These are phyloP conservation scores for cat (Felis catus) DNA, from an alignment of 2,113 vertebrate species.

Conservation along the genomic window DNA sequence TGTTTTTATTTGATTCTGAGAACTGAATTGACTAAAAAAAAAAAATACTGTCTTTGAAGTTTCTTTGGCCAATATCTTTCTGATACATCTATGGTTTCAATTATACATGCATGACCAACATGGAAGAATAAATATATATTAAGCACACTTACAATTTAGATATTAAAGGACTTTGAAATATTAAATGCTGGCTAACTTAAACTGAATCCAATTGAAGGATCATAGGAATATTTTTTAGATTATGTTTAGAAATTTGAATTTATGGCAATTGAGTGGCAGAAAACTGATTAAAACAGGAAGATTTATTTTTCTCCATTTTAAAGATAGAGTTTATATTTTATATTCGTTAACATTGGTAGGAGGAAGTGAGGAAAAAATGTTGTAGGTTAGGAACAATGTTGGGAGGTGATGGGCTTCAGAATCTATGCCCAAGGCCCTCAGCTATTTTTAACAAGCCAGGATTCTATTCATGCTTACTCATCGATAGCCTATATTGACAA, in stretches of 20 bases:
- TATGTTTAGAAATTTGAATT: background rate
- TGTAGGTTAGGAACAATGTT: background rate
- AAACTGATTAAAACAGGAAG: background rate
- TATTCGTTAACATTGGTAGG: background rate
- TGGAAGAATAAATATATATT: background rate
- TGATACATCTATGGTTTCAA: background rate
- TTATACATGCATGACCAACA: background rate
- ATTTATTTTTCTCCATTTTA: background rate
- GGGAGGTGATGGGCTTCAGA: background rate
- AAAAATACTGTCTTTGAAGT: background rate
- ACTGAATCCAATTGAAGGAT: background rate
- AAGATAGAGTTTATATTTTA: background rate
- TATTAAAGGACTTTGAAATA: background rate
- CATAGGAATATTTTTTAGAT: background rate
- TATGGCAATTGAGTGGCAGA: background rate
- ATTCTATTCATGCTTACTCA: slow-evolving; percentile 40
- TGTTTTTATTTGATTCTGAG: background rate
- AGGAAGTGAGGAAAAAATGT: background rate
- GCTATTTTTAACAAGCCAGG: slow-evolving; percentile 35
- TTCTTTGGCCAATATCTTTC: background rate
- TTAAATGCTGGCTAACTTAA: background rate
- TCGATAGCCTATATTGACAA: slow-evolving; percentile 8
- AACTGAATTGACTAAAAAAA: background rate
- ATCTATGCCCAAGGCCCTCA: background rate
- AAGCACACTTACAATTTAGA: background rate